These are phyloP conservation scores for Plectrocnemia conspersa DNA, from an alignment of 1,140 invertebrate genomes.

Conservation along the genomic window DNA sequence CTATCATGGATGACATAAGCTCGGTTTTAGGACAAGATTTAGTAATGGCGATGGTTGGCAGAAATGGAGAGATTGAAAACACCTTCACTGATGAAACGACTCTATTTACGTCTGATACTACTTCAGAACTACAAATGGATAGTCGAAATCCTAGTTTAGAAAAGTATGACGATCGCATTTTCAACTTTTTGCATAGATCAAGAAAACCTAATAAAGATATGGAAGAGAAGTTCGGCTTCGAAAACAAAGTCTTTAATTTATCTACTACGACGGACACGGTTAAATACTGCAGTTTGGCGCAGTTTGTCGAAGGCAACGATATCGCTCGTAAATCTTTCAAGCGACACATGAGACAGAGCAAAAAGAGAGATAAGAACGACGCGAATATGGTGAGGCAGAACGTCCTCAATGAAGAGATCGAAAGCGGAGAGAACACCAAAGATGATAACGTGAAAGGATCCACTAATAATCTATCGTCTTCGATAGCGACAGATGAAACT, in stretches of 20 bases:
- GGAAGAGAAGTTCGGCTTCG: conserved; percentile 61
- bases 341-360: conserved; percentile 47
- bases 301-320: conserved; percentile 75
- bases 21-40: conserved; percentile 66
- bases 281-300: conserved; percentile 67
- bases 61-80: conserved; percentile 60
- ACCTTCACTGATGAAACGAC: conserved; percentile 61
- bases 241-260: conserved; percentile 62
- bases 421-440: conserved; percentile 16
- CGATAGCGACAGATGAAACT: conserved; percentile 25
- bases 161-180: conserved; percentile 45
- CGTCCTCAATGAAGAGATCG: conserved; percentile 29
- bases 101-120: conserved; percentile 56
- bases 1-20: conserved; percentile 70
- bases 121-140: conserved; percentile 49
- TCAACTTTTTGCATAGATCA: conserved; percentile 49
- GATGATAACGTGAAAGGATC: conserved; percentile 30
- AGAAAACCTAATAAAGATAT: conserved; percentile 46
- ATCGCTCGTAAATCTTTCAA: conserved; percentile 72
- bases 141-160: conserved; percentile 49
- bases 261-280: conserved; percentile 54
- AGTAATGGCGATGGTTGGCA: conserved; percentile 58
- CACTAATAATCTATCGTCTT: conserved; percentile 28
- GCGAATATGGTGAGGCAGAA: conserved; percentile 6
- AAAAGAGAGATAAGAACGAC: conserved; percentile 37